These are phyloP conservation scores for Melanogrammus aeglefinus DNA, from an alignment of 2,797 vertebrate species.

Conservation along the genomic window DNA sequence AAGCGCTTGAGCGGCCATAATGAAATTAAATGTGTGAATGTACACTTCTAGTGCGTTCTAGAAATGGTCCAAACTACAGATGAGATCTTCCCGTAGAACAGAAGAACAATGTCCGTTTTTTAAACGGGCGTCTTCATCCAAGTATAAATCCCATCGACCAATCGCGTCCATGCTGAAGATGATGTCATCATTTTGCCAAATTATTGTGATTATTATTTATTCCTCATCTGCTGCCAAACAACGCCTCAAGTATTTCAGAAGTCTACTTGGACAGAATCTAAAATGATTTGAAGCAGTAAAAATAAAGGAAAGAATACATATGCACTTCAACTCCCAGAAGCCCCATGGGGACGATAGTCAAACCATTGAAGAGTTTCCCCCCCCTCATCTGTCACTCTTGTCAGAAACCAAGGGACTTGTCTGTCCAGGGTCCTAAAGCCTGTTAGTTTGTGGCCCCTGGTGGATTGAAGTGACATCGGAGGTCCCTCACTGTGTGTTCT, in stretches of 20 bases:
- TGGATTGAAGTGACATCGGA: neutral
- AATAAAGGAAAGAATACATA: neutral
- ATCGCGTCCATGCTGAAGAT: neutral
- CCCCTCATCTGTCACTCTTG: neutral
- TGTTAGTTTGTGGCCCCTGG: neutral
- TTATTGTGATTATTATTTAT: neutral
- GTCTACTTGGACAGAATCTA: neutral
- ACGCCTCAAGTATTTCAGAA: neutral
- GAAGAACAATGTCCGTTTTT: neutral
- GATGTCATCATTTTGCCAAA: neutral
- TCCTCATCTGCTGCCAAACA: constrained; percentile 1
- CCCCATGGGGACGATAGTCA: neutral
- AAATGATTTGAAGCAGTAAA: neutral
- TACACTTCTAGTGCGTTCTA: constrained; percentile 34
- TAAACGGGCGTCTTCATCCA: neutral
- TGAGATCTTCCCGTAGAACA: neutral
- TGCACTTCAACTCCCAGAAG: neutral
- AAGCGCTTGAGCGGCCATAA: neutral
- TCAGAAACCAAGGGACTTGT: neutral
- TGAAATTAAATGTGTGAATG: constrained; percentile 37
- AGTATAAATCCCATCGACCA: neutral
- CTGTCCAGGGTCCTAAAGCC: neutral
- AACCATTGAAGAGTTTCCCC: neutral
- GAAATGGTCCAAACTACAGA: constrained; percentile 7
- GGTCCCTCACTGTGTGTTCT: constrained; percentile 3